Conservation (phyloP, 2,797 vertebrate genomes). For the Fundulus diaphanus region DNA sequence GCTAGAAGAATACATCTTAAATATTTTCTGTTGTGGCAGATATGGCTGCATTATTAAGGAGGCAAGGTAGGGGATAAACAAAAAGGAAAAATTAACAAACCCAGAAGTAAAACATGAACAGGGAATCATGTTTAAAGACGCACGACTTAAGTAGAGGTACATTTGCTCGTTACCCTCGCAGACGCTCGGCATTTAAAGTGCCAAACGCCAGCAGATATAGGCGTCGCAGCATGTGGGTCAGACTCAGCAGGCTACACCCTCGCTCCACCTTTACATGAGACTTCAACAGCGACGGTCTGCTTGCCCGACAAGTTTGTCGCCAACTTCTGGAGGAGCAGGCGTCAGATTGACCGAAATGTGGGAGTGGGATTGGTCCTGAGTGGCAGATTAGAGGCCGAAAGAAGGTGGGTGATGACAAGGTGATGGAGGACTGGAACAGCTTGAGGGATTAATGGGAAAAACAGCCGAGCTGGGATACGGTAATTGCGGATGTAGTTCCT, state of each 20-base stretch:
- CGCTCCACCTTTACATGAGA: conserved; percentile 53
- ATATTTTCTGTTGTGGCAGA: not conserved
- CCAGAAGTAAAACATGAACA: not conserved
- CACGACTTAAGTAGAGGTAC: conserved; percentile 3
- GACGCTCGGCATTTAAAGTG: conserved; percentile 17
- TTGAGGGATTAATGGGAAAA: conserved; percentile 66
- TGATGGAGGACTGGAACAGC: conserved; percentile 60
- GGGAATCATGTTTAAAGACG: not conserved
- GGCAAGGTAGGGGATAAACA: not conserved
- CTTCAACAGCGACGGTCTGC: conserved; percentile 46
- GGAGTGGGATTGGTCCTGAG: conserved; percentile 57
- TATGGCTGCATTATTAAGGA: too few species aligned
- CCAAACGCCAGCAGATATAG: conserved; percentile 22
- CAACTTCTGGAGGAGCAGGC: conserved; percentile 47
- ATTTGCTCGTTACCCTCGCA: conserved; percentile 21
- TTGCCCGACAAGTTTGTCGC: conserved; percentile 33
- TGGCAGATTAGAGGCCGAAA: conserved; percentile 36
- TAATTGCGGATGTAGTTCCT: conserved; percentile 19
- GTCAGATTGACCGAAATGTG: conserved; percentile 57
- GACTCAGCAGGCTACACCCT: conserved; percentile 33
- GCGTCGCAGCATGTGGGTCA: conserved; percentile 41
- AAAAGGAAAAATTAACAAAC: not conserved
- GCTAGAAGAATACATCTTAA: not conserved
- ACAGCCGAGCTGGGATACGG: conserved; percentile 45
- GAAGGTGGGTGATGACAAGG: conserved; percentile 61